Evolutionary conservation across 2,113 vertebrate species (phyloP), one percentile per base, ranked within the genome.

Genomic region (Pygoscelis adeliae): DNA sequence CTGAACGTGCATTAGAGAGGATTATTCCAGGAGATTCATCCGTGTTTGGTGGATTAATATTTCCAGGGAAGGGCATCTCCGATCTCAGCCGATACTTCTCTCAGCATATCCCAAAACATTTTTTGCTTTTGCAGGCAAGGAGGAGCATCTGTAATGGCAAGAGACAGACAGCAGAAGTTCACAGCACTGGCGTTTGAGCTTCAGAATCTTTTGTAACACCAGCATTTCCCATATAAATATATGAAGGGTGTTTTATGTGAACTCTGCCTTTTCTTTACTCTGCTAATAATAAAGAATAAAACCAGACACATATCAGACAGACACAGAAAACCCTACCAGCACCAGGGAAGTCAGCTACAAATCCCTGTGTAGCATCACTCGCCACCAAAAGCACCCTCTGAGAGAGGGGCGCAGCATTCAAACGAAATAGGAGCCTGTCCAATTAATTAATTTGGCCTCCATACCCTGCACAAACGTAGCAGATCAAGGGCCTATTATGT

Each of bases 1-100:
- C 96, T 96, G 84, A 85, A 93, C 2, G 71, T 94, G 89, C 93
- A 94, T 95, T 95, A 96, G 91, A 73, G 89, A 70, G 95, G 97
- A 97, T 97, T 97, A 97, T 91, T 95, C 66, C 96, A 94, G 91
- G 95, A 95, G 73, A 83, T 77, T 96, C 93, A 83, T 61, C 62
- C 1, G 7, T 73, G 77, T 93, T 95, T 77, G 78, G 40, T 66
- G 93, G 97, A 95, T 96, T 97, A 97, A 70, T 93, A 89, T 95
- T 96, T 95, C 55, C 71, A 78, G 58, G 67, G 95, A 95, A 90
- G 61, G 69, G 42, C 89, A 86, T 73, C 91, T 78, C 52, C 5
- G 0, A 81, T 84, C 87, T 95, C 87, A 79, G 55, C 74, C 84
- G 47, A 77, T 40, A 94, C 87, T 95, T 95, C 46, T 65, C 29